Evolutionary conservation across 2,113 vertebrate genomes (phyloP), one percentile per base, ranked within the genome.

Genomic region (Nothobranchius furzeri): DNA sequence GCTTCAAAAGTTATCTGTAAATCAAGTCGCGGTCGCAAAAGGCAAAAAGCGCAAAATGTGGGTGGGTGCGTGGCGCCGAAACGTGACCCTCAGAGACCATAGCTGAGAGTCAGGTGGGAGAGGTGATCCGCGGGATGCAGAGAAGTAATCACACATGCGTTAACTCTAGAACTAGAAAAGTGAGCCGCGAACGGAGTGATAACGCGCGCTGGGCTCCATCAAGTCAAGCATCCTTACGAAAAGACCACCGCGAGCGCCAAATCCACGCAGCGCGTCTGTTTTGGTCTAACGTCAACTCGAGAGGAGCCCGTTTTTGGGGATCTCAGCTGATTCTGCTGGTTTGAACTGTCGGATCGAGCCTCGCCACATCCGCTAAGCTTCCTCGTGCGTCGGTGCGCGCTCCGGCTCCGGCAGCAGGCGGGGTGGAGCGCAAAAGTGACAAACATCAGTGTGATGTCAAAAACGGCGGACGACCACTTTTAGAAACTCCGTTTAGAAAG

Each of bases 1-100:
- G 12, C 58, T 52, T 7, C 53, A n/a, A 66, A 75, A 87, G 79
- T 87, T 92, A 86, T 89, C 79, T 87, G 59, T 45, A 56, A 73
- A 87, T 81, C 45, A 86, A 80, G 53, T 76, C 80, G 25, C 62
- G 59, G 40, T 55, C 70, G 54, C 56, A 51, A 55, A 81, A 71
- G 65, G 51, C 71, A 35, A 64, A 56, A 72, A 61, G 53, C 68
- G 55, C 76, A 70, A 55, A 30, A 70, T 3, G 35, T 47, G 51
- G 53, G 64, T 12, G 57, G 75, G 68, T 68, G 61, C 60, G 79
- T 49, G 60, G 80, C 70, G 68, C 70, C 14, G 65, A 76, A 76
- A 73, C 68, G 68, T 79, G 78, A 69, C 69, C 72, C 75, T 60
- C 66, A 43, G 64, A 15, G 63, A 86, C 59, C 89, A 91, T 91